phyloP scores from a whole-genome alignment of 1,140 invertebrate genomes.

The Pararge aegeria region DNA sequence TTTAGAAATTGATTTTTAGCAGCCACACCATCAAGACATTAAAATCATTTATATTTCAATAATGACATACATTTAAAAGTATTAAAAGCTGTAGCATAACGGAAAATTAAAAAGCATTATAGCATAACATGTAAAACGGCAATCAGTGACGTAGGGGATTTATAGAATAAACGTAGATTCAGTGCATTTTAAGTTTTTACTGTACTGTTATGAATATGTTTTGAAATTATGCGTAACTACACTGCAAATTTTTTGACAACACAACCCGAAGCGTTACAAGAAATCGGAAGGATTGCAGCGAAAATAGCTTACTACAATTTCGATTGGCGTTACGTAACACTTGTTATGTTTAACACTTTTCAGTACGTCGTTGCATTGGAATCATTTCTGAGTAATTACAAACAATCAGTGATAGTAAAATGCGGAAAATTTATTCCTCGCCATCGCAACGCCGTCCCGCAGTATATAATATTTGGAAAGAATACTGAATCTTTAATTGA shows the following conservation, averaged over 20 bases:
- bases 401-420: slow-evolving; percentile 41
- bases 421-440: slow-evolving; percentile 35
- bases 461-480: slow-evolving; percentile 52
- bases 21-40: slow-evolving; percentile 5
- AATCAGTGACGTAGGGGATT: slow-evolving; percentile 16
- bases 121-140: slow-evolving; percentile 18
- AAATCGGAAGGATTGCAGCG: slow-evolving; percentile 42
- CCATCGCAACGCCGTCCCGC: slow-evolving; percentile 27
- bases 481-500: slow-evolving; percentile 39
- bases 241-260: slow-evolving; percentile 18
- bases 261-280: slow-evolving; percentile 22
- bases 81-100: slow-evolving; percentile 10
- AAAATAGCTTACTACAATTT: slow-evolving; percentile 53
- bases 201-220: background rate
- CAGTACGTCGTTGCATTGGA: slow-evolving; percentile 32
- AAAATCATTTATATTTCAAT: slow-evolving; percentile 6
- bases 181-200: background rate
- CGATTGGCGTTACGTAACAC: slow-evolving; percentile 51
- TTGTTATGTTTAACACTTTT: slow-evolving; percentile 42
- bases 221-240: slow-evolving; percentile 15
- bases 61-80: slow-evolving; percentile 15
- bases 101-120: slow-evolving; percentile 7
- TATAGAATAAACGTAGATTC: background rate
- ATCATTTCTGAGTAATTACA: slow-evolving; percentile 44
- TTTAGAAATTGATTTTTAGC: slow-evolving; percentile 16